Conservation (phyloP, 2,113 vertebrate genomes). For the Dendropsophus ebraccatus region DNA sequence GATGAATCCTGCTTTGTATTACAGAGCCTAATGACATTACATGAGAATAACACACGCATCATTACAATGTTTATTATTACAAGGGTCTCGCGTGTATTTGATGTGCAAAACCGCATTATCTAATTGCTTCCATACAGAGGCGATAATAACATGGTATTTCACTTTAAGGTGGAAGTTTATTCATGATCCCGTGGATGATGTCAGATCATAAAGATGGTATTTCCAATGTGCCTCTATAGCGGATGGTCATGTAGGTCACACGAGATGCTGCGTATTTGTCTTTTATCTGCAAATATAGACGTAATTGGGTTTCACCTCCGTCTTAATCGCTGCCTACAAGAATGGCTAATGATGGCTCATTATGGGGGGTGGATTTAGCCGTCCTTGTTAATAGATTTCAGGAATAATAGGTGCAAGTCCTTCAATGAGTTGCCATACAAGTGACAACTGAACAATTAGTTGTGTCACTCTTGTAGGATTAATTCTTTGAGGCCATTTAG, state of each 20-base stretch:
- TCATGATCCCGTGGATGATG: not conserved
- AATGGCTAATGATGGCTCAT: conserved; percentile 43
- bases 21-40: too few species aligned
- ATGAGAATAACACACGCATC: too few species aligned
- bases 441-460: conserved; percentile 3
- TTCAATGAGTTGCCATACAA: not conserved
- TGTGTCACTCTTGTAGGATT: not conserved
- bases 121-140: not conserved
- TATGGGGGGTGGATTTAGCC: conserved; percentile 8
- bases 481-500: not conserved
- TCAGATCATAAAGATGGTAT: not conserved
- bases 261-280: not conserved
- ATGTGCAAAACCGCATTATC: not conserved
- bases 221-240: not conserved
- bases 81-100: not conserved
- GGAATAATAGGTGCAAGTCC: conserved; percentile 1
- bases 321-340: conserved; percentile 1
- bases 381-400: conserved; percentile 26
- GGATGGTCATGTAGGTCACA: conserved; percentile 6
- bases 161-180: not conserved
- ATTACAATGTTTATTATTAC: not conserved
- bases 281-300: conserved; percentile 14
- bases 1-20: too few species aligned
- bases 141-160: not conserved
- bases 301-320: not conserved